Percentiles rank a stretch among this genome's conserved stretches.
Conservation (phyloP, 2,797 vertebrate species). For the Dermochelys coriacea region DNA sequence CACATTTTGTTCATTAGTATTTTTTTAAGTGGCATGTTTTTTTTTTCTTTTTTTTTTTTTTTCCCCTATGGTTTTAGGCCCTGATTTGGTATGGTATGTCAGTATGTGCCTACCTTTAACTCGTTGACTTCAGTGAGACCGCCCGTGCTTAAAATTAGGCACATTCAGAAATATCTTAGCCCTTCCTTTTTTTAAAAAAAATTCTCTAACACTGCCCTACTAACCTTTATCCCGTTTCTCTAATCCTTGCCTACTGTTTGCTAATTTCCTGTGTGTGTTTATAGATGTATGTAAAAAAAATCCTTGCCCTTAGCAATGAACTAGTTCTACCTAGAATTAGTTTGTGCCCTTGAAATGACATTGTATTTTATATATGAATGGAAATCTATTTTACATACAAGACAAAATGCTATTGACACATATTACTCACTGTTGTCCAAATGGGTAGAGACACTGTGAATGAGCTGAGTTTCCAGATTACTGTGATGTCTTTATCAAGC, state of each 20-base stretch:
- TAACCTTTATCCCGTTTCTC: neutral
- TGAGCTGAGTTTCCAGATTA: neutral
- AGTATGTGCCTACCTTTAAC: neutral
- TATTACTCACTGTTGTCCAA: neutral
- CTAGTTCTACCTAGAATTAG: neutral
- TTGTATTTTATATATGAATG: too few species aligned
- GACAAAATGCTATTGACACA: neutral
- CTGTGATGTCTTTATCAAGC: neutral
- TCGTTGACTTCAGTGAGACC: too few species aligned
- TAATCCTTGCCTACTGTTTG: neutral
- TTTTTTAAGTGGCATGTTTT: neutral
- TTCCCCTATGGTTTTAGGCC: neutral
- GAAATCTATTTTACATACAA: neutral
- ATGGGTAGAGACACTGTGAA: neutral
- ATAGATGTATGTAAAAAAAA: neutral
- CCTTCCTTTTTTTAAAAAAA: too few species aligned
- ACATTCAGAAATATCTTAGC: too few species aligned
- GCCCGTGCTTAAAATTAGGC: too few species aligned
- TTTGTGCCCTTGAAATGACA: neutral
- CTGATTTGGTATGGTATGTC: neutral
- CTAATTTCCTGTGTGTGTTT: too few species aligned
- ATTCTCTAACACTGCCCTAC: neutral
- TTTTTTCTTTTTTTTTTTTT: neutral
- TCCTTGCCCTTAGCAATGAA: neutral
- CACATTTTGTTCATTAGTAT: constrained; percentile 9